Base-by-base conservation (phyloP, 2,797 vertebrate species). In the Pangasius mekongensis region DNA sequence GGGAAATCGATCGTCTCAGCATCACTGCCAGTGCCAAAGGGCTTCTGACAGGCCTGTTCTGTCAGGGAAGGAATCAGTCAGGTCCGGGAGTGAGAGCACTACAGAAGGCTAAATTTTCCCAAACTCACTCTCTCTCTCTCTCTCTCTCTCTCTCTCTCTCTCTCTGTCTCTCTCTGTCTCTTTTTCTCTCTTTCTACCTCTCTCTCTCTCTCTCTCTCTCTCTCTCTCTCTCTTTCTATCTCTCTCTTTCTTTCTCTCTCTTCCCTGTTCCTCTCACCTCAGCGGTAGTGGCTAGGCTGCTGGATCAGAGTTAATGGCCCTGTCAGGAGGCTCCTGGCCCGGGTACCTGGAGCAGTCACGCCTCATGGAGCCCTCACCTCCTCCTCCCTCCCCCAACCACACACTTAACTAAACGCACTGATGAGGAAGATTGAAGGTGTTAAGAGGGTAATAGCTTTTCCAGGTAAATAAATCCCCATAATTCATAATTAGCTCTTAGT, bases 271-370 rank as follows among this genome's bases (percentile, higher is more conserved):
- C 30, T 56, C 33, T 76, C 69, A 60, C 52, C 36, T 58, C 86
- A 69, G 52, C 3, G 36, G 54, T 16, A 5, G 47, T 36, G 56
- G 69, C 85, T 22, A 56, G 87, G 84, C 84, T 58, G 60, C 87
- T 69, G 83, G 88, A 92, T 93, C 90, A 90, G 84, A 92, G 92
- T 92, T 93, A 93, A 93, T 92, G 92, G 91, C 88, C 89, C 91
- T 93, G 92, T 92, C 93, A 91, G 89, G 88, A 93, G 86, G 62
- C 62, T 78, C 87, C 87, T 78, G 84, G 89, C 83, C 89, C 84
- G n/a, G 87, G 43, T 88, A 92, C 87, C 88, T 87, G 86, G 62
- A 83, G 88, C 74, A 84, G 85, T 91, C 86, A 87, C 39, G 83
- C 86, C 86, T 89, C 84, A 88, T 52, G 85, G 87, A 91, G 18